Evolutionary conservation across 30 jellyfish, hydroid and myxozoan species (phyloP).

Genomic region (Aurelia sp.): DNA sequence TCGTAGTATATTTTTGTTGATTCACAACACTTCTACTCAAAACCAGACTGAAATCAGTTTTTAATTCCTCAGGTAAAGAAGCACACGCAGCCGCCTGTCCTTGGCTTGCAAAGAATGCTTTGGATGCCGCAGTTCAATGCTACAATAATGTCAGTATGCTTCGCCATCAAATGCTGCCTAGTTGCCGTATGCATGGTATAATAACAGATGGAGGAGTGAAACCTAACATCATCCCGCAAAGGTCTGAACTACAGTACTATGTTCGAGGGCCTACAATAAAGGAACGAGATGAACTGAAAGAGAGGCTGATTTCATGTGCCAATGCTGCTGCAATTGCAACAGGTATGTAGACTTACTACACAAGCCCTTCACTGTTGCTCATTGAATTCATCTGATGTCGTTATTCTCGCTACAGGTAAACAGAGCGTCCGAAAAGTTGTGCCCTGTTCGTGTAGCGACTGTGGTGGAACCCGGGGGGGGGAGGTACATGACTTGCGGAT

Average conservation of each 20-base stretch:
- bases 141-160: slow-evolving; percentile 81
- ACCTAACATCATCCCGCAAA: slow-evolving; percentile 87
- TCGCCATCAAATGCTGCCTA: slow-evolving; percentile 86
- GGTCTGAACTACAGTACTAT: slow-evolving; percentile 52
- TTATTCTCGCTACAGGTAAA: no score
- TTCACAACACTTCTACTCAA: not conserved
- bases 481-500: no score
- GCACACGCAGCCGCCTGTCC: slow-evolving; percentile 93
- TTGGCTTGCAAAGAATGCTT: slow-evolving; percentile 92
- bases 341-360: slow-evolving; percentile 26
- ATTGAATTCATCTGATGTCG: no score
- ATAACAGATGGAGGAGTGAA: slow-evolving; percentile 83
- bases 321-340: slow-evolving; percentile 87
- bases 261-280: slow-evolving; percentile 60
- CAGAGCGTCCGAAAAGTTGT: no score
- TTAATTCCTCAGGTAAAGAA: slow-evolving; percentile 55
- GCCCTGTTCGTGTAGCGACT: no score
- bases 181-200: slow-evolving; percentile 76
- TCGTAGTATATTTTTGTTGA: not conserved
- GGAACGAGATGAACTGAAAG: slow-evolving; percentile 27
- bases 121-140: slow-evolving; percentile 92
- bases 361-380: no score
- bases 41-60: no score
- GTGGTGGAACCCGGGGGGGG: no score
- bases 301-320: slow-evolving; percentile 68